Evolutionary conservation across 2,113 vertebrate species (phyloP), one percentile per base, ranked within the genome.

Genomic region (Anarhynchus alexandrinus): DNA sequence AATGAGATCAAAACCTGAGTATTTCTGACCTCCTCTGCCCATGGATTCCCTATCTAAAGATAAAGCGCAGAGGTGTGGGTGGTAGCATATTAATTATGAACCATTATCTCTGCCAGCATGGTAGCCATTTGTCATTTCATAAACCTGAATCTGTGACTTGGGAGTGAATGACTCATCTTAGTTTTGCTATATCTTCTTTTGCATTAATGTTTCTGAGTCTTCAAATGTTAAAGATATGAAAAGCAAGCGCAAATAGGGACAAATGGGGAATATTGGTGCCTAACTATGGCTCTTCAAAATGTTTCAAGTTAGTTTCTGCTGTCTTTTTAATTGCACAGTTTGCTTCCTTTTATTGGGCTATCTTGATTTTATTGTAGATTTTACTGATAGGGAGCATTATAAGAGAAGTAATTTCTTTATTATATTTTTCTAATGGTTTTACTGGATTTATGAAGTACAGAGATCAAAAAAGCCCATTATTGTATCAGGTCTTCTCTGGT

Each of bases 301-400:
- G 42, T 71, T 86, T 94, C 76, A 38, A 29, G 67, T 84, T 87
- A 45, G 64, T 88, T 91, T 93, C 65, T 96, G 64, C 55, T 62
- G 25, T 83, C 85, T 84, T 85, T 86, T 81, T 94, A 93, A 91
- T 93, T 78, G 62, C 45, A 40, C 43, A 32, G 67, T 87, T 93
- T 92, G 19, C 66, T 92, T 91, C 69, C 42, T 87, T 92, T 94
- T 91, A 77, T 76, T 91, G 74, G 52, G 15, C 86, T 96, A n/a
- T 90, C 71, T 88, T 74, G 93, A 59, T 90, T 96, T 93, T 92
- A 81, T 51, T 88, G 84, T 83, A 77, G 74, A 74, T 96, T 90
- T 67, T 93, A 51, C 70, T 93, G 84, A 62, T 93, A 61, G 27
- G 40, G 52, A 84, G 27, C 22, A 36, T 92, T 79, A 42, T 59